phyloP scores from a whole-genome alignment of 1,140 invertebrate genomes.

The Diabrotica virgifera region DNA sequence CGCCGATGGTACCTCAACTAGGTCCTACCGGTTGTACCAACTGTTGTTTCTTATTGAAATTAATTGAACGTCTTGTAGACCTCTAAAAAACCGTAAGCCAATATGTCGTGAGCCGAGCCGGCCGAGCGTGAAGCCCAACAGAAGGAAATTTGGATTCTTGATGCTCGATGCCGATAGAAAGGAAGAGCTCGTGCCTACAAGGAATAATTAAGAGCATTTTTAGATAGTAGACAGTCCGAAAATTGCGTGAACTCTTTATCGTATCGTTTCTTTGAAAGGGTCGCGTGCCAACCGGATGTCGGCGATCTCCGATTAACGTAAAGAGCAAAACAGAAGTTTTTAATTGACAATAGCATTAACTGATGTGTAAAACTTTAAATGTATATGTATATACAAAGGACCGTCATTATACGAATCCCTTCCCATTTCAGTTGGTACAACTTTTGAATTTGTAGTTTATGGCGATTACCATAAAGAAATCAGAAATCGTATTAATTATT shows the following conservation, averaged over 20 bases:
- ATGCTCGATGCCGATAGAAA: not conserved
- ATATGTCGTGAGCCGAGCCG: slow-evolving; percentile 29
- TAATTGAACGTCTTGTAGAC: slow-evolving; percentile 17
- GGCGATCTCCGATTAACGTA: too few relatives aligned
- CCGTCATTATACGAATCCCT: too few relatives aligned
- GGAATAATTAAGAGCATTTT: not conserved
- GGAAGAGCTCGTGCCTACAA: slow-evolving; percentile 3
- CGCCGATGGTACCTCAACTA: too few relatives aligned
- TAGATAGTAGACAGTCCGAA: not conserved
- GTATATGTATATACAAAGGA: too few relatives aligned
- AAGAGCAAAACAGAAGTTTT: too few relatives aligned
- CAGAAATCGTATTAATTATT: too few relatives aligned
- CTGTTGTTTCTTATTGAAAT: slow-evolving; percentile 25
- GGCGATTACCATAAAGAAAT: too few relatives aligned
- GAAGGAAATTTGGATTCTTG: not conserved
- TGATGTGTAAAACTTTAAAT: too few relatives aligned
- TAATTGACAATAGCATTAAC: too few relatives aligned
- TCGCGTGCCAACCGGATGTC: not conserved
- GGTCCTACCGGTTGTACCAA: slow-evolving; percentile 28
- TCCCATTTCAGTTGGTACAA: too few relatives aligned
- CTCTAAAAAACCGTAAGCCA: slow-evolving; percentile 26
- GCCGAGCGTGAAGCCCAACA: slow-evolving; percentile 18
- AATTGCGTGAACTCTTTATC: not conserved
- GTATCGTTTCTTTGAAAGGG: not conserved
- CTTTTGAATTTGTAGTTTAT: too few relatives aligned